Evolutionary conservation across 2,113 vertebrate genomes (phyloP), one percentile per base, ranked within the genome.

Genomic region (Hippolais icterina): DNA sequence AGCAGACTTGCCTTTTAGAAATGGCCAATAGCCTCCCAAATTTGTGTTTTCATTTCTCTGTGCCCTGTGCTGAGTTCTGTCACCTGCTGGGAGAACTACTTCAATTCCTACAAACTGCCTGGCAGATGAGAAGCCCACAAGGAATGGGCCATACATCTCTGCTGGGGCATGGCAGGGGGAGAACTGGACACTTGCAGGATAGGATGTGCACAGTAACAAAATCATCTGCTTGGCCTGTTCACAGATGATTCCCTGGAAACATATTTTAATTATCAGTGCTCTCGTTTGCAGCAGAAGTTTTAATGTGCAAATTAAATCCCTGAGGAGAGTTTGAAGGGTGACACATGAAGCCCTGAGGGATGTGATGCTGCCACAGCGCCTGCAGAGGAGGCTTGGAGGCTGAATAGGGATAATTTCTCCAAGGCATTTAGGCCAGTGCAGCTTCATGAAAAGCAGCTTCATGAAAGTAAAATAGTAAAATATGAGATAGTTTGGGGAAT

Each of bases 201-300:
- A 59, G 12, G 16, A 5, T 17, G 29, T 15, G 50, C 53, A 46
- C 39, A 61, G 22, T 23, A 59, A 56, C 24, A 22, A 69, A 47
- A 69, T 27, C 27, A 80, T 8, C 44, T 63, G 22, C 47, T 81
- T 21, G 28, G 24, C 61, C 88, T 88, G 15, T 16, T 92, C 81
- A 63, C 56, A 63, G 71, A 28, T 18, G 18, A 80, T 60, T 88
- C 47, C 42, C 77, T 53, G 42, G 64, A 96, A 96, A 70, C 53
- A 41, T n/a, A 65, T 96, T 95, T 94, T 84, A 91, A 95, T 94
- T 89, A 80, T 70, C 44, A 50, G 6, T 25, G 63, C 52, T 82
- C 81, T 74, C 56, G 21, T 94, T 93, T 93, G 56, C 71, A 74
- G 91, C 41, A 87, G 83, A 75, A 89, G 54, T 93, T 78, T 76